Base-by-base conservation (phyloP, 2,888 invertebrate genomes). In the Baronia brevicornis region DNA sequence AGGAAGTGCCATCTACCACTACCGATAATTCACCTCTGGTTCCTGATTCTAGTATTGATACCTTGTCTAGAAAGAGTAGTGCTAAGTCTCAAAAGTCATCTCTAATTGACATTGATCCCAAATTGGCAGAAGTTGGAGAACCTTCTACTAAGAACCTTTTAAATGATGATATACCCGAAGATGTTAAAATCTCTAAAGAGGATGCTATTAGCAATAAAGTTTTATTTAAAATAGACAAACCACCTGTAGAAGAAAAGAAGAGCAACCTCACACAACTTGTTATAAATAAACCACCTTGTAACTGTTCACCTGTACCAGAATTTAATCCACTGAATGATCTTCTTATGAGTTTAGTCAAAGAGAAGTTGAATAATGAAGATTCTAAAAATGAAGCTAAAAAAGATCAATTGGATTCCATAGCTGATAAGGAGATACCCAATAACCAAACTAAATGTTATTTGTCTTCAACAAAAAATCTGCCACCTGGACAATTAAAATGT, bases 401-500 rank as follows among this genome's bases (percentile, higher is more conserved):
- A 46, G 86, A 86, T 38, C 85, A 85, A 36, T 59, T 82, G 13
- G 75, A 79, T 44, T 77, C 79, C 36, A 60, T 58, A 14, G 57
- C 57, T 36, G 74, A 86, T 17, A 86, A 85, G 43, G 88, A 89
- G 60, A 80, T 90, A 48, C 91, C 90, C 34, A 92, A 92, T 59
- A 92, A 92, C 71, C 89, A 88, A 64, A 79, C 87, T 23, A 89
- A 89, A 62, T 85, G 89, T 60, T 88, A 90, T 46, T 82, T 89
- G 46, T 74, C 87, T 22, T 88, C 87, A 18, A 87, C 86, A 12
- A 89, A 90, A 54, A 91, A 93, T 10, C 87, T 96, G 37, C 95
- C 96, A 24, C 94, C 94, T 4, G 95, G 95, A 44, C 94, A 96
- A 62, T 88, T 97, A 41, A 97, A 97, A 78, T 97, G 97, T 78